Percentiles rank a stretch among this genome's conserved stretches.
These are phyloP conservation scores for Gryllus longicercus DNA, from an alignment of 2,888 invertebrate species.

Conservation along the genomic window DNA sequence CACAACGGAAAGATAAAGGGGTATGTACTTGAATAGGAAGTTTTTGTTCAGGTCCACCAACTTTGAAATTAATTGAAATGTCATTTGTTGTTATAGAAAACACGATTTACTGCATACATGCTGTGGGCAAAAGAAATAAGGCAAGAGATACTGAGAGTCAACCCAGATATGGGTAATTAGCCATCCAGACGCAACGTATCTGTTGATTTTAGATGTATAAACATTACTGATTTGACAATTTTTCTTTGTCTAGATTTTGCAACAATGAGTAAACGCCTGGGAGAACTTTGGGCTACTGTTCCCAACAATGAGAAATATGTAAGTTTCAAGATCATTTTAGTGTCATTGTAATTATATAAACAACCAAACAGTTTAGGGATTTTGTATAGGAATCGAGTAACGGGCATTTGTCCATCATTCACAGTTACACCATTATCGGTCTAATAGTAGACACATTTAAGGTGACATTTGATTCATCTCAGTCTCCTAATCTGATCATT, in stretches of 20 bases:
- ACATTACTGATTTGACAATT: background rate
- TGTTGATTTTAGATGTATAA: background rate
- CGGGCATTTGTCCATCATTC: no score
- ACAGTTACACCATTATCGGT: no score
- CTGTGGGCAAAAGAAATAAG: constrained; percentile 84
- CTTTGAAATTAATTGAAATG: background rate
- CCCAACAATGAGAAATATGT: constrained; percentile 55
- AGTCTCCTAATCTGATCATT: no score
- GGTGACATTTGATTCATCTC: no score
- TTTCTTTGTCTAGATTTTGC: constrained; percentile 61
- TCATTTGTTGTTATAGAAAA: constrained; percentile 52
- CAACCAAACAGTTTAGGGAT: no score
- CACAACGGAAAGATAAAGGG: constrained; percentile 76
- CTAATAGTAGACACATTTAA: no score
- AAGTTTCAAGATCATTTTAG: constrained; percentile 38
- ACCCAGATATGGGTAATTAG: constrained; percentile 66
- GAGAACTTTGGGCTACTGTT: constrained; percentile 86
- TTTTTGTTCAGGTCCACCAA: background rate
- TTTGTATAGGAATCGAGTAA: no score
- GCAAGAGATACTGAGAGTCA: constrained; percentile 65
- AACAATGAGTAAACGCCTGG: constrained; percentile 75
- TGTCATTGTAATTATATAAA: background rate
- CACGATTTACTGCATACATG: constrained; percentile 84
- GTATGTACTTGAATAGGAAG: constrained; percentile 43
- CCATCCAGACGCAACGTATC: background rate